These are phyloP conservation scores for Dolichotis patagonum DNA, from an alignment of 2,113 vertebrate species.

Conservation along the genomic window DNA sequence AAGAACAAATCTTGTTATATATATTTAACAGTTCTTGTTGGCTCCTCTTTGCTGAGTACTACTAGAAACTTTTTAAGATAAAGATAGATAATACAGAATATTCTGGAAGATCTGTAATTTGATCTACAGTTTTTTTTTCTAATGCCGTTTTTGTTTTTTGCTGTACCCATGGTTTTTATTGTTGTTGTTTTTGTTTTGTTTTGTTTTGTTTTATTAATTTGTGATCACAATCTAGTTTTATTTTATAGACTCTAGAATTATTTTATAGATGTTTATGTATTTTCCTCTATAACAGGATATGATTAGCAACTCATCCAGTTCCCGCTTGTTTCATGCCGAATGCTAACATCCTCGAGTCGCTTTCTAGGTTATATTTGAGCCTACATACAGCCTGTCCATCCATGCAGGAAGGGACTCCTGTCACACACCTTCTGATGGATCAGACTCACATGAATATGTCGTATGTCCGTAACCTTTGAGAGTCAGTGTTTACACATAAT, in stretches of 20 bases:
- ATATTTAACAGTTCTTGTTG: background rate
- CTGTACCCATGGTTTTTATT: too few relatives aligned
- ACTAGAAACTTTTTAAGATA: background rate
- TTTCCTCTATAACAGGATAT: slow-evolving; percentile 56
- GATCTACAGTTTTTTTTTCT: background rate
- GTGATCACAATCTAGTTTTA: background rate
- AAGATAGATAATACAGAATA: background rate
- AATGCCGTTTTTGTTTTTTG: background rate
- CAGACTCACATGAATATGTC: slow-evolving; percentile 72
- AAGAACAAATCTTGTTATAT: background rate
- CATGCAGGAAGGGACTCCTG: slow-evolving; percentile 21
- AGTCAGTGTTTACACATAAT: slow-evolving; percentile 78
- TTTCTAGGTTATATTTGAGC: slow-evolving; percentile 23
- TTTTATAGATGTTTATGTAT: background rate
- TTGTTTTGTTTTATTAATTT: slow-evolving; percentile 38
- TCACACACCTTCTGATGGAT: slow-evolving; percentile 74
- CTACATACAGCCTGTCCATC: slow-evolving; percentile 9
- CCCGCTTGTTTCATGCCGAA: slow-evolving; percentile 63
- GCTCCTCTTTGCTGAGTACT: background rate
- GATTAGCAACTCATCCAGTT: slow-evolving; percentile 41
- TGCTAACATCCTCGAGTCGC: slow-evolving; percentile 45
- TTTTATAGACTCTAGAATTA: background rate
- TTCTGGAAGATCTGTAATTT: background rate
- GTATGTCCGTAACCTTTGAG: slow-evolving; percentile 61
- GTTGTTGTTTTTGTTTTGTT: too few relatives aligned